Evolutionary conservation across 2,888 invertebrate genomes (phyloP).

Genomic region (Drosophila mulleri): DNA sequence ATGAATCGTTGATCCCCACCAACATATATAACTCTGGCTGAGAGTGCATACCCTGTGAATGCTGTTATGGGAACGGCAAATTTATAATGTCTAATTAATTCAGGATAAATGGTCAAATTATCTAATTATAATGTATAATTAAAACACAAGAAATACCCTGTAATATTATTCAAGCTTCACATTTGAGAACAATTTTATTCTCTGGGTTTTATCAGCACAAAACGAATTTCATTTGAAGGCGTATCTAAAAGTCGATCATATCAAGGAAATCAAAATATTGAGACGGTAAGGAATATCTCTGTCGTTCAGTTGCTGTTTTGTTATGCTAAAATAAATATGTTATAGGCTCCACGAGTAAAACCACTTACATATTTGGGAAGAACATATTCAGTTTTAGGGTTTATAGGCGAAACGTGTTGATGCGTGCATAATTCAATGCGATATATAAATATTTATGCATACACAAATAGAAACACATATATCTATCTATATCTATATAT

Average conservation of each 20-base stretch:
- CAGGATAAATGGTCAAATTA: neutral
- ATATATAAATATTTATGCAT: slow-evolving; percentile 22
- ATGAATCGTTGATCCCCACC: neutral
- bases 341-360: slow-evolving; percentile 25
- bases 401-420: slow-evolving; percentile 58
- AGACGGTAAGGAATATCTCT: neutral
- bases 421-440: slow-evolving; percentile 42
- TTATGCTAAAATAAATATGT: slow-evolving; percentile 16
- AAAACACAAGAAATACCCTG: neutral
- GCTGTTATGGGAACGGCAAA: neutral
- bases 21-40: neutral
- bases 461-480: slow-evolving; percentile 31
- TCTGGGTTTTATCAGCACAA: too few relatives aligned
- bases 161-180: neutral
- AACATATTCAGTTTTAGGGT: slow-evolving; percentile 19
- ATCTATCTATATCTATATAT: slow-evolving; percentile 14
- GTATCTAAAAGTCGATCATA: neutral
- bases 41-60: slow-evolving; percentile 4
- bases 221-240: too few relatives aligned
- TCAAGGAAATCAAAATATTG: neutral
- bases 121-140: neutral
- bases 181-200: too few relatives aligned
- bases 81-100: neutral
- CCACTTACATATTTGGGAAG: slow-evolving; percentile 21
- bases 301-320: neutral